Evolutionary conservation across 2,797 vertebrate species (phyloP).

Genomic region (Apogon talboti): DNA sequence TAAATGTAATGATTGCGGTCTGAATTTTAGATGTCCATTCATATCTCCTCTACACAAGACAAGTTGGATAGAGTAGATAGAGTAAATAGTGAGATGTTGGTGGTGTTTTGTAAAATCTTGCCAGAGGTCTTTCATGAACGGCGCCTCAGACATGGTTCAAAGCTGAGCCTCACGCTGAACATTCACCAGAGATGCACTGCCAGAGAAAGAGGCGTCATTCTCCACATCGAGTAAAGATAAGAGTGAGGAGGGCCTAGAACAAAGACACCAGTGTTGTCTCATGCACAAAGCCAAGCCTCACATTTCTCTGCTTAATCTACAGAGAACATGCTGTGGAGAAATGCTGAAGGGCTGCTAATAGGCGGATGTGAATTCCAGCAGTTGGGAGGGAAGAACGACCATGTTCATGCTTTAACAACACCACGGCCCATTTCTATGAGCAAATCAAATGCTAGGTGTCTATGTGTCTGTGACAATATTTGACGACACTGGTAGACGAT

Average conservation of each 20-base stretch:
- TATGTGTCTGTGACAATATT: slow-evolving; percentile 5
- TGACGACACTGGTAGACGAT: slow-evolving; percentile 27
- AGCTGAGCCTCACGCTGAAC: slow-evolving; percentile 15
- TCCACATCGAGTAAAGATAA: slow-evolving; percentile 57
- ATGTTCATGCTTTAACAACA: slow-evolving; percentile 44
- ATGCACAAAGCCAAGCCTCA: slow-evolving; percentile 48
- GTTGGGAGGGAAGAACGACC: slow-evolving; percentile 46
- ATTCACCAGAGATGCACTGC: slow-evolving; percentile 21
- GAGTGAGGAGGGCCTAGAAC: slow-evolving; percentile 57
- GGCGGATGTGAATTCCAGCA: slow-evolving; percentile 63
- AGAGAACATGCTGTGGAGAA: slow-evolving; percentile 58
- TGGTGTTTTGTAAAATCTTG: slow-evolving; percentile 1
- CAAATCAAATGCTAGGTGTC: slow-evolving; percentile 3
- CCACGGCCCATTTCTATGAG: slow-evolving; percentile 1
- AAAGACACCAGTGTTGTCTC: slow-evolving; percentile 71
- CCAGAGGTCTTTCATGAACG: too few species aligned
- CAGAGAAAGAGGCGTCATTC: slow-evolving; percentile 38
- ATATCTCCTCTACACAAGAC: too few species aligned
- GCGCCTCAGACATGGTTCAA: background rate
- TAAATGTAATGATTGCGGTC: too few species aligned
- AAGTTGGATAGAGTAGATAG: too few species aligned
- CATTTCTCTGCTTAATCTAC: slow-evolving; percentile 64
- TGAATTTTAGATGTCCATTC: too few species aligned
- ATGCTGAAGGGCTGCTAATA: slow-evolving; percentile 34
- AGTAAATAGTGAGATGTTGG: too few species aligned